Evolutionary conservation across 2,113 vertebrate genomes (phyloP).

Genomic region (Daphoenositta chrysoptera): DNA sequence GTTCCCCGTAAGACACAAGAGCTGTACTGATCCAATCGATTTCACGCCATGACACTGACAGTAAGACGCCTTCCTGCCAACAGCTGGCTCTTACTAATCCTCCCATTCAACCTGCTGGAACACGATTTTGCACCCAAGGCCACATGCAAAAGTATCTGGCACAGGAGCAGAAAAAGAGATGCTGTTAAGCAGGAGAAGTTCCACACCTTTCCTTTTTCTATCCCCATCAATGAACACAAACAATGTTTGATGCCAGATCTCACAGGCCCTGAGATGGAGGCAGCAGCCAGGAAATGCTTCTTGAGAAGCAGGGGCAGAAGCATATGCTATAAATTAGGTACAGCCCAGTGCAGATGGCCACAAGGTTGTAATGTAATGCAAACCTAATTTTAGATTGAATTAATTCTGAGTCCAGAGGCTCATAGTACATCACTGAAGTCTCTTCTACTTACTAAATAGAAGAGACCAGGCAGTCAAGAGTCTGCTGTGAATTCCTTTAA

Average conservation of each 20-base stretch:
- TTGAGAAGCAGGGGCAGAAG: not conserved
- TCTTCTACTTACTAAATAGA: not conserved
- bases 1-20: not conserved
- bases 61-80: not conserved
- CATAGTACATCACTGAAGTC: not conserved
- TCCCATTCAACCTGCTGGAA: constrained; percentile 40
- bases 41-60: not conserved
- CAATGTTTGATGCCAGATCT: not conserved
- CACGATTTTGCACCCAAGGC: constrained; percentile 15
- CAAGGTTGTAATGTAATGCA: not conserved
- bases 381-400: not conserved
- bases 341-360: not conserved
- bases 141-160: constrained; percentile 9
- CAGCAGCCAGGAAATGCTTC: not conserved
- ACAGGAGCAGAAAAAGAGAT: not conserved
- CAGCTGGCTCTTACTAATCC: constrained; percentile 43
- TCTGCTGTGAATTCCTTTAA: not conserved
- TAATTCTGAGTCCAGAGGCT: not conserved
- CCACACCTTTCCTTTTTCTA: not conserved
- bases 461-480: not conserved
- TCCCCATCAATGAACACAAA: not conserved
- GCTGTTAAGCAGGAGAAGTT: not conserved
- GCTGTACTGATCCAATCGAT: not conserved
- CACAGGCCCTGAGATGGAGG: not conserved
- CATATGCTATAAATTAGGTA: not conserved